phyloP scores from a whole-genome alignment of 2,113 vertebrate genomes.

The Rhizomys pruinosus region DNA sequence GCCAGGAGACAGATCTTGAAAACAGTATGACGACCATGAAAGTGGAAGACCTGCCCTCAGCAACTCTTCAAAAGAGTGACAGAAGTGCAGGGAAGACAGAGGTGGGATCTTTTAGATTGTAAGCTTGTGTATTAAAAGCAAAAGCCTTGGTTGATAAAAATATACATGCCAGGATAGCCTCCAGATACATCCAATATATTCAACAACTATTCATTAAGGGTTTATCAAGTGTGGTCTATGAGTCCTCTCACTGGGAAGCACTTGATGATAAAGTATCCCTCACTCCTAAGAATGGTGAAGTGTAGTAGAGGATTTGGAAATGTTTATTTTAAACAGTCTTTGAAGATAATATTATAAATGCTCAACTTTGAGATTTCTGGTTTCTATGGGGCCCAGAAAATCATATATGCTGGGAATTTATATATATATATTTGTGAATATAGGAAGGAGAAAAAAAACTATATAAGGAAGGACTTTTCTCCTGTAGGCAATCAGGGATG shows the following conservation, averaged over 20 bases:
- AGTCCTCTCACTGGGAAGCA: neutral
- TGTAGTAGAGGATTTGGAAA: conserved; percentile 19
- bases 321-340: conserved; percentile 15
- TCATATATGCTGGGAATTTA: neutral
- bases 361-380: conserved; percentile 27
- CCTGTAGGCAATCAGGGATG: neutral
- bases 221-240: too few relatives aligned
- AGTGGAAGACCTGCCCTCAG: neutral
- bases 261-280: neutral
- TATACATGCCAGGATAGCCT: neutral
- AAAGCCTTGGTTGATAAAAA: neutral
- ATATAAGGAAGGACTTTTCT: too few relatives aligned
- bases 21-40: neutral
- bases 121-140: neutral
- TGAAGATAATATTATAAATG: conserved; percentile 17
- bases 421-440: conserved; percentile 22
- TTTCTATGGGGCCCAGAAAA: neutral
- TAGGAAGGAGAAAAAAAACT: too few relatives aligned
- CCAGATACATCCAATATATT: neutral
- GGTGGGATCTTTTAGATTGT: neutral
- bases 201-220: too few relatives aligned
- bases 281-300: neutral
- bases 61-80: conserved; percentile 33
- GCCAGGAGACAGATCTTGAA: neutral
- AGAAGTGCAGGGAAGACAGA: neutral